Evolutionary conservation across 1,140 invertebrate genomes (phyloP).

Genomic region (Ptiloglossa arizonensis): DNA sequence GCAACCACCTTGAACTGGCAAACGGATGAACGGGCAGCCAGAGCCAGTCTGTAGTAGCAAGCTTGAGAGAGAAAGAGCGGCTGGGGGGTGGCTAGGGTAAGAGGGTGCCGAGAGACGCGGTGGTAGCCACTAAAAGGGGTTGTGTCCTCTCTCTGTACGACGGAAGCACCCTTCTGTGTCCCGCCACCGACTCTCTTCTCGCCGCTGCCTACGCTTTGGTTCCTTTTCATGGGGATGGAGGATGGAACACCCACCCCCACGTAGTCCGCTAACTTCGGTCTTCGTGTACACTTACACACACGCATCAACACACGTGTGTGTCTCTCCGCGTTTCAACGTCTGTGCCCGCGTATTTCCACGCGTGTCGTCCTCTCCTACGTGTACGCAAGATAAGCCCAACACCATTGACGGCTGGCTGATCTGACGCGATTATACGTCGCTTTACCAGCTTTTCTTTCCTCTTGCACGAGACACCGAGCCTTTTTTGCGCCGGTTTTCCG

Average conservation of each 20-base stretch:
- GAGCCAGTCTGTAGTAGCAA: constrained; percentile 57
- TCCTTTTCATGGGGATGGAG: constrained; percentile 66
- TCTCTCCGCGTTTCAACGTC: constrained; percentile 32
- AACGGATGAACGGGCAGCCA: constrained; percentile 78
- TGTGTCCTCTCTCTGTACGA: constrained; percentile 73
- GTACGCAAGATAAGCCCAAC: constrained; percentile 72
- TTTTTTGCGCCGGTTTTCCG: constrained; percentile 46
- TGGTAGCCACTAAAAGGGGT: constrained; percentile 77
- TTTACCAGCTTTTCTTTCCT: constrained; percentile 26
- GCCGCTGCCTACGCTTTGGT: constrained; percentile 67
- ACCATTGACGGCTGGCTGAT: constrained; percentile 76
- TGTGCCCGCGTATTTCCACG: constrained; percentile 39
- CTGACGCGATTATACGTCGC: constrained; percentile 76
- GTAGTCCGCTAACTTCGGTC: constrained; percentile 36
- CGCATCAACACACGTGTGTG: constrained; percentile 25
- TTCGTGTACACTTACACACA: too few species aligned
- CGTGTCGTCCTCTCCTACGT: constrained; percentile 37
- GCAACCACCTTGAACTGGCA: constrained; percentile 81
- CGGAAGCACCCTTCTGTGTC: constrained; percentile 76
- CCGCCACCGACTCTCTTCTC: constrained; percentile 61
- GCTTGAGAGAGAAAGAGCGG: constrained; percentile 27
- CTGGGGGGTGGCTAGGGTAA: constrained; percentile 27
- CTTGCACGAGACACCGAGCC: constrained; percentile 16
- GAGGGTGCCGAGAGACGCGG: constrained; percentile 46
- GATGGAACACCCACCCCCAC: constrained; percentile 49